Evolutionary conservation across 2,113 vertebrate genomes (phyloP).

Genomic region (Podarcis cretensis): DNA sequence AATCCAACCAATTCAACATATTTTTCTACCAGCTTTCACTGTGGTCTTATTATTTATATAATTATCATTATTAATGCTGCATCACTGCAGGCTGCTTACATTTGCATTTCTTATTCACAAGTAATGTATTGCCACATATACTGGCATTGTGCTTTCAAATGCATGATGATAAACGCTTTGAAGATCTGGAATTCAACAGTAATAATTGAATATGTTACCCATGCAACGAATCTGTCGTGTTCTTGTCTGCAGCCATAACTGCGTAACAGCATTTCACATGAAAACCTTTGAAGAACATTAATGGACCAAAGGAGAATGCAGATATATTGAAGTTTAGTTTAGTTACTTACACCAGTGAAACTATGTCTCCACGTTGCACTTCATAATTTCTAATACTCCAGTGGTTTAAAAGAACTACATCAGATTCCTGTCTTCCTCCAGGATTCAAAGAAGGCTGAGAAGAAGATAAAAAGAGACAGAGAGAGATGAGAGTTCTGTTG

Average conservation of each 20-base stretch:
- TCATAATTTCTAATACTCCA: conserved; percentile 84
- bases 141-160: not conserved
- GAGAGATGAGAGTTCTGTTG: conserved; percentile 22
- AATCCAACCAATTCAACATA: not conserved
- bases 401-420: conserved; percentile 83
- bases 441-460: conserved; percentile 84
- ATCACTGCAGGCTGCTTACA: not conserved
- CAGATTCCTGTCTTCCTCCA: conserved; percentile 70
- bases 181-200: conserved; percentile 28
- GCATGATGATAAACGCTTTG: not conserved
- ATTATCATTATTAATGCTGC: not conserved
- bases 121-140: not conserved
- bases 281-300: not conserved
- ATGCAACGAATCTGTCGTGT: not conserved
- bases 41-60: not conserved
- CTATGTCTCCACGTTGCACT: conserved; percentile 81
- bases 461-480: not conserved
- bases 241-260: not conserved
- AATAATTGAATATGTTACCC: not conserved
- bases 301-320: not conserved
- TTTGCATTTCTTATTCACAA: not conserved
- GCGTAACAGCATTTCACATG: not conserved
- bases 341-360: conserved; percentile 83
- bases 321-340: not conserved
- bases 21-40: not conserved